Evolutionary conservation across 2,113 vertebrate species (phyloP).

Genomic region (human): GRCh38 chr13:30283501-30284000

Average conservation of each 20-base stretch:
- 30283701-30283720: constrained; percentile 98
- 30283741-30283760: constrained; percentile 97
- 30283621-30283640: constrained; percentile 93
- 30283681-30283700: constrained; percentile 98
- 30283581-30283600: not conserved
- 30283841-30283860: constrained; percentile 27
- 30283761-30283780: constrained; percentile 97
- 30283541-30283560: not conserved
- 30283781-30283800: constrained; percentile 79
- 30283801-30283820: constrained; percentile 64
- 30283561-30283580: accelerated
- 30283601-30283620: constrained; percentile 87
- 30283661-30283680: constrained; percentile 97
- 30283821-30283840: not conserved
- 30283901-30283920: too few species aligned
- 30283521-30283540: not conserved
- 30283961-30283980: too few species aligned
- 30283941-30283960: too few species aligned
- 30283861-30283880: constrained; percentile 21
- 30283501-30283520: not conserved
- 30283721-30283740: constrained; percentile 96
- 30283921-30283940: too few species aligned
- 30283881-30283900: too few species aligned
- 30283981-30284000: too few species aligned
- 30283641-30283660: constrained; percentile 93